Base-by-base conservation (phyloP, 2,113 vertebrate species). In the Myotis lucifugus region DNA sequence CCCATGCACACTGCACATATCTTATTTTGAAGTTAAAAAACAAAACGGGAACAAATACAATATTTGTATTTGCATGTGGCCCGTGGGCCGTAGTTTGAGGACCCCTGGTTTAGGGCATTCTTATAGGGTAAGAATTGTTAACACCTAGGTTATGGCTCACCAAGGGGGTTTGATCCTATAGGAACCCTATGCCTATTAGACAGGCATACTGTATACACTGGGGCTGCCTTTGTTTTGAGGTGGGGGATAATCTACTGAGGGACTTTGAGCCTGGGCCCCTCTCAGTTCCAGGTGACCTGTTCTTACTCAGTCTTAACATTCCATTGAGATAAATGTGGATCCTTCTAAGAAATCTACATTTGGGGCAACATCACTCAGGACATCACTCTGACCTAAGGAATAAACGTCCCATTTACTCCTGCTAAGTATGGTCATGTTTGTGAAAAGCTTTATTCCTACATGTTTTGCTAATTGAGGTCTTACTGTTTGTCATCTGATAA, bases 401-500 rank as follows among this genome's bases (percentile, higher is more conserved):
- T 70, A 40, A 90, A 34, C 11, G 19, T 91, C 14, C 10, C 3
- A 72, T 89, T 29, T 50, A 14, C 32, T 69, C n/a, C n/a, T 72
- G 52, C 76, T 64, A 48, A n/a, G 56, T 61, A 84, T 88, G 72
- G 27, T 29, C 56, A 73, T 59, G 32, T 78, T 84, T 66, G 29
- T 83, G 69, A 93, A 76, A 91, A 91, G 46, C 37, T 52, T 85
- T 67, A 32, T 87, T 93, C 32, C 73, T 32, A 91, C 27, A 46
- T 69, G 29, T 88, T 87, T 66, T 91, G 56, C 32, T 56, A 81
- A 88, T 81, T 59, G 32, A 91, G 29, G 84, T 67, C 86, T 79
- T 88, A 88, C 37, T 69, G 37, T 72, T 91, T 76, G 48, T 78
- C 85, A 89, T 92, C 37, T 66, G 76, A 77, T 78, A 64, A 81